Base-by-base conservation (phyloP, 2,113 vertebrate genomes). In the Dipodomys merriami region DNA sequence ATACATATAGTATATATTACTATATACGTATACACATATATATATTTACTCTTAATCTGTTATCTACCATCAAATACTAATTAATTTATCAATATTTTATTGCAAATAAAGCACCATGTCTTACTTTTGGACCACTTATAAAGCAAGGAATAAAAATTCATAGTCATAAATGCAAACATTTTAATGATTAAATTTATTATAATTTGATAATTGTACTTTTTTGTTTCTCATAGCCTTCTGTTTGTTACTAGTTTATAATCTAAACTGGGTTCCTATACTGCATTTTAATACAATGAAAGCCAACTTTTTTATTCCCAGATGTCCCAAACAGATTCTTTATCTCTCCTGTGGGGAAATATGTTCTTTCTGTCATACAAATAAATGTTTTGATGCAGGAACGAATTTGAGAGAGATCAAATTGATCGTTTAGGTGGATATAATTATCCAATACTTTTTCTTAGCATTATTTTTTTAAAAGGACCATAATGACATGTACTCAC, bases 361-460 rank as follows among this genome's bases (percentile, higher is more conserved):
- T 57, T 88, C 2, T 83, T 90, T 81, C 60, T 83, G 8, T 88
- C 27, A 86, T 33, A 30, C 80, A 85, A 83, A 71, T 69, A 60
- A 68, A 73, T 1, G 49, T 88, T 68, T 46, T 64, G 30, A 71
- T 79, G 60, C 10, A 60, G n/a, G 83, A 71, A 82, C 53, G 3
- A 18, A 9, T 39, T 86, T 11, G 78, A 85, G 35, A 53, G 71
- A 88, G 87, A 82, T 72, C 53, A 72, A 72, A 69, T 81, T 92
- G 74, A 72, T 57, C 15, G 79, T 77, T 78, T 39, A 73, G 60
- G 15, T 65, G 15, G 2, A 39, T 83, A 78, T 89, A 88, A 15
- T 91, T 78, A 39, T 19, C 23, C 25, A 71, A 13, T 7, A 12
- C 0, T 33, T 88, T 18, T 82, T 90, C 25, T 91, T 23, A 77